phyloP scores from a whole-genome alignment of 1,140 invertebrate species.

The Branchinecta lynchi region DNA sequence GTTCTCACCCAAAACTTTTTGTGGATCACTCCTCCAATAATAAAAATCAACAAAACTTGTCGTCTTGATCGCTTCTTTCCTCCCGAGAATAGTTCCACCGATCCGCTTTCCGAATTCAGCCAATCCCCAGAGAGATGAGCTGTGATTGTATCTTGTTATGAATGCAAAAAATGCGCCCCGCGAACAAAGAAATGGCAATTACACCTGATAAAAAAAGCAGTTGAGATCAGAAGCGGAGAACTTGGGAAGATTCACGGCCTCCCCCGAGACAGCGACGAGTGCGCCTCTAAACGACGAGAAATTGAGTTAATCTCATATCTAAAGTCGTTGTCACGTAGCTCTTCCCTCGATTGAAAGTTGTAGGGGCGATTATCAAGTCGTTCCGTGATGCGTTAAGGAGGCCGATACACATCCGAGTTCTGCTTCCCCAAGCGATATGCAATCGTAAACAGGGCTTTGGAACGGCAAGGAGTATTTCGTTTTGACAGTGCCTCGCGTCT shows the following conservation, averaged over 20 bases:
- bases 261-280: not conserved
- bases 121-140: no score
- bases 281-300: conserved; percentile 3
- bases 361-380: no score
- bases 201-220: not conserved
- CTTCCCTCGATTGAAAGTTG: conserved; percentile 2
- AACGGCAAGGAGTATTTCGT: no score
- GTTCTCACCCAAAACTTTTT: not conserved
- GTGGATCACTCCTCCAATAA: not conserved
- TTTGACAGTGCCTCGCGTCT: no score
- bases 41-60: conserved; percentile 10
- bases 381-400: no score
- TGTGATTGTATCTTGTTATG: not conserved
- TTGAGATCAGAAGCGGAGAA: not conserved
- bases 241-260: not conserved
- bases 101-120: not conserved
- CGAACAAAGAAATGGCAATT: not conserved
- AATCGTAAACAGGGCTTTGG: no score
- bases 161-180: conserved; percentile 1
- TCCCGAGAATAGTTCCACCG: not conserved
- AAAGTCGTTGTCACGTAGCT: conserved; percentile 9
- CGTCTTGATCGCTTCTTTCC: not conserved
- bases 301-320: conserved; percentile 10
- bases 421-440: no score
- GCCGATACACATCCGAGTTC: no score